A percentile compares a stretch with the other conserved stretches of the same genome.
Evolutionary conservation across 53 echinoderm and acorn worm species (phyloP).

Genomic region (Echinarachnius parma): DNA sequence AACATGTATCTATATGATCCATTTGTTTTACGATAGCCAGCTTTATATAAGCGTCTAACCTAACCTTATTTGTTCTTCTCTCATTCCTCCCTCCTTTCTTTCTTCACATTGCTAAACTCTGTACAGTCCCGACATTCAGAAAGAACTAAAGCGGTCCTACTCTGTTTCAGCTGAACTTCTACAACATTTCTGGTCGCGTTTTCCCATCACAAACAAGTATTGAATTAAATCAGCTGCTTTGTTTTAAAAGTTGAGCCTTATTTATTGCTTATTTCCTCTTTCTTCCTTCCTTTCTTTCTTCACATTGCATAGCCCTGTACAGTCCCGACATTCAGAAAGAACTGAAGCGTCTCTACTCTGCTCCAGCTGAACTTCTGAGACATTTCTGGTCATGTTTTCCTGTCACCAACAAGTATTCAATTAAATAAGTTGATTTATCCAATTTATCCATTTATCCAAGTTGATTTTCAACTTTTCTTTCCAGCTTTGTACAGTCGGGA

Average conservation of each 20-base stretch:
- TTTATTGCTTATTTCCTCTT: too few relatives aligned
- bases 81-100: too few relatives aligned
- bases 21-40: neutral
- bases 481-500: conserved; percentile 70
- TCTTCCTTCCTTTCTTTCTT: conserved; percentile 22
- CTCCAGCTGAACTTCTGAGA: conserved; percentile 69
- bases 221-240: too few relatives aligned
- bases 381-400: conserved; percentile 95
- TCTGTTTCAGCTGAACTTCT: conserved; percentile 60
- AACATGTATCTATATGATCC: conserved; percentile 44
- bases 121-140: conserved; percentile 60
- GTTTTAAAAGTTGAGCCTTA: too few relatives aligned
- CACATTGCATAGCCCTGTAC: conserved; percentile 90
- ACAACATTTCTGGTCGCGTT: neutral
- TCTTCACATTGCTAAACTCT: too few relatives aligned
- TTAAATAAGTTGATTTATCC: neutral
- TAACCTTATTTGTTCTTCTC: conserved; percentile 8
- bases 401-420: conserved; percentile 63
- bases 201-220: too few relatives aligned
- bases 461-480: neutral
- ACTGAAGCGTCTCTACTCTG: conserved; percentile 64
- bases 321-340: conserved; percentile 79
- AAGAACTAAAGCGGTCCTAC: conserved; percentile 58
- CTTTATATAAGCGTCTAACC: too few relatives aligned
- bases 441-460: conserved; percentile 1